A percentile compares a stretch with the other conserved stretches of the same genome.
phyloP scores from a whole-genome alignment of 1,140 invertebrate genomes.

The Pseudomyrmex flavicornis region DNA sequence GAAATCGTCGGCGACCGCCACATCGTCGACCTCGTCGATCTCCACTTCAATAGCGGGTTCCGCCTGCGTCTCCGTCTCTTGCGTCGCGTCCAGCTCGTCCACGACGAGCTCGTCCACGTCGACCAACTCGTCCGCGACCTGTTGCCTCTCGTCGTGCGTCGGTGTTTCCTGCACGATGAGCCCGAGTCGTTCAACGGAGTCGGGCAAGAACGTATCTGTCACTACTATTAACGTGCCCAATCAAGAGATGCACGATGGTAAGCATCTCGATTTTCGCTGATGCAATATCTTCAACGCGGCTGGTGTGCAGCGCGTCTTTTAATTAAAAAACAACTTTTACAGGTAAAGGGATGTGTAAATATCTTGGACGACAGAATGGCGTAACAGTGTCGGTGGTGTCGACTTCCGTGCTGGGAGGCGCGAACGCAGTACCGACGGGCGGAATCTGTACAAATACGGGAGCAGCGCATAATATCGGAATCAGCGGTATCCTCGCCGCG shows the following conservation, averaged over 20 bases:
- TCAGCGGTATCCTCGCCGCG: constrained; percentile 58
- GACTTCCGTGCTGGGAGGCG: constrained; percentile 70
- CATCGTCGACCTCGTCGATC: constrained; percentile 66
- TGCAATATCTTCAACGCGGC: neutral
- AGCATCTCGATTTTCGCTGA: constrained; percentile 4
- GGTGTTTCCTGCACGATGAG: constrained; percentile 65
- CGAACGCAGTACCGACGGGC: constrained; percentile 54
- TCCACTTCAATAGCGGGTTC: constrained; percentile 57
- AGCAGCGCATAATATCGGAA: constrained; percentile 67
- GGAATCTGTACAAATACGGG: constrained; percentile 60
- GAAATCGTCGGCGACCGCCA: constrained; percentile 75
- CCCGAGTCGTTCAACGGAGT: constrained; percentile 75
- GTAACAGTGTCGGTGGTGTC: constrained; percentile 84
- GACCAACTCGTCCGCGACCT: constrained; percentile 53
- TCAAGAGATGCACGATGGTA: constrained; percentile 84
- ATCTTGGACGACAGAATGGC: constrained; percentile 82
- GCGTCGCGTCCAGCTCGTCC: constrained; percentile 72
- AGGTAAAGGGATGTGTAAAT: constrained; percentile 84
- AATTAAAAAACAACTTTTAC: constrained; percentile 18
- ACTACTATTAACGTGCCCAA: constrained; percentile 83
- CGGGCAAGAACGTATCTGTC: constrained; percentile 83
- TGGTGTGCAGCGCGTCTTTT: no score
- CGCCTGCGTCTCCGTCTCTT: constrained; percentile 67
- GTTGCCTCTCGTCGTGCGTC: constrained; percentile 62
- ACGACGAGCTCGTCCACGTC: constrained; percentile 70